Conservation (phyloP, 2,888 invertebrate species). For the Tenthredo amoena region DNA sequence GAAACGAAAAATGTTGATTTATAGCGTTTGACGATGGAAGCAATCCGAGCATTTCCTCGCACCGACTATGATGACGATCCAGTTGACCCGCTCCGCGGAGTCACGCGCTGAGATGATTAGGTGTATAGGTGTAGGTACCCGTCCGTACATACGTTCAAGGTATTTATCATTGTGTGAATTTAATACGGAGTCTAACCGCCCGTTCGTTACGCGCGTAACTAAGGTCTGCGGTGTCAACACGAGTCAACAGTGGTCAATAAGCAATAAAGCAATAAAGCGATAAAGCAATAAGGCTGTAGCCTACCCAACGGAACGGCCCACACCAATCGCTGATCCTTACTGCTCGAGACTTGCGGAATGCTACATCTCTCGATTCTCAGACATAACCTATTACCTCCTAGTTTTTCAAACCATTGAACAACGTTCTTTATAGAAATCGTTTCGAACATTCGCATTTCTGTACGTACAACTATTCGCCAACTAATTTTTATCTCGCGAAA, state of each 20-base stretch:
- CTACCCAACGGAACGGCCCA: conserved; percentile 69
- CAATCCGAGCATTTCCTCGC: conserved; percentile 30
- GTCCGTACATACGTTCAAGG: neutral
- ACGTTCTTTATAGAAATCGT: neutral
- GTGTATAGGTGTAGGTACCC: neutral
- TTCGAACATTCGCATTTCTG: no score
- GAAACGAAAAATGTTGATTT: neutral
- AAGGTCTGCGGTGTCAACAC: conserved; percentile 78
- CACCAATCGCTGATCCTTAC: conserved; percentile 62
- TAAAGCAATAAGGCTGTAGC: conserved; percentile 46
- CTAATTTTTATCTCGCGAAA: no score
- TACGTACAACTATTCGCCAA: no score
- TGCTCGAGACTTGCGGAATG: neutral
- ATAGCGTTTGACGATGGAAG: neutral
- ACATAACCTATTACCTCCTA: neutral
- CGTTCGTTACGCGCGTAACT: conserved; percentile 63
- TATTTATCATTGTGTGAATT: neutral
- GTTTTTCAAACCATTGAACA: neutral
- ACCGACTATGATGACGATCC: conserved; percentile 17
- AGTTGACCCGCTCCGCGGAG: conserved; percentile 38
- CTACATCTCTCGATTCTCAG: neutral
- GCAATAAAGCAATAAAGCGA: conserved; percentile 70
- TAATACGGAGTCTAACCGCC: conserved; percentile 13
- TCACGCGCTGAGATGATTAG: conserved; percentile 46
- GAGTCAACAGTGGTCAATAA: conserved; percentile 78